Base-by-base conservation (phyloP, 1,140 invertebrate species). In the Zaprionus nigranus region DNA sequence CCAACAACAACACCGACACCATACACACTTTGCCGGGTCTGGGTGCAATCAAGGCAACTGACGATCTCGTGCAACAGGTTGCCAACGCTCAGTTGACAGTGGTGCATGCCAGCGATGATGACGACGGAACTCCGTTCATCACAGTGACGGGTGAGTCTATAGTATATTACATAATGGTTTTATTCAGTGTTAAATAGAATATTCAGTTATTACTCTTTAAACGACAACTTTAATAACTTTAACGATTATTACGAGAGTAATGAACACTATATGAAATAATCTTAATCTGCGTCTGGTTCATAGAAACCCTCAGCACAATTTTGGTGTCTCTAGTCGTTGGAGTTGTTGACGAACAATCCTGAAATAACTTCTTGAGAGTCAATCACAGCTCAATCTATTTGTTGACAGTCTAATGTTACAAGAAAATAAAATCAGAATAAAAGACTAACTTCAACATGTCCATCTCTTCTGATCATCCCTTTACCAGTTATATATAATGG, bases 111-210 rank as follows among this genome's bases (percentile, higher is more conserved):
- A 54, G 61, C 22, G 87, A 92, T 28, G 81, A 81, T 36, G 87
- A 92, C 12, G 82, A 91, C 3, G 87, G 90, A 30, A 90, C 85
- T 24, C 91, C 90, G 0, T 92, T 80, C 40, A 92, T 92, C 2
- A 92, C 92, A 1, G 91, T 92, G 6, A 92, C 90, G 3, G 92
- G 92, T 92, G 64, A 90, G 85, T 88, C 17, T n/a, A n/a, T 5
- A 20, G 0, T 24, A 12, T 15, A 26, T 43, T 53, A 38, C 5
- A 0, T 15, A 17, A n/a, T 9, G 6, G 34, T 1, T n/a, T 30
- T 3, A 30, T 30, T 9, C 11, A 30, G 2, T 30, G 6, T 28
- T 28, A 28, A 28, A 28, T 28, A 28, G 5, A 28, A 30, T 34
- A 34, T 34, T 34, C 3, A 34, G 30, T 34, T 34, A 11, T 34